A percentile compares a stretch with the other conserved stretches of the same genome.
Conservation (phyloP, 2,888 invertebrate species). For the Lycia hirtaria region DNA sequence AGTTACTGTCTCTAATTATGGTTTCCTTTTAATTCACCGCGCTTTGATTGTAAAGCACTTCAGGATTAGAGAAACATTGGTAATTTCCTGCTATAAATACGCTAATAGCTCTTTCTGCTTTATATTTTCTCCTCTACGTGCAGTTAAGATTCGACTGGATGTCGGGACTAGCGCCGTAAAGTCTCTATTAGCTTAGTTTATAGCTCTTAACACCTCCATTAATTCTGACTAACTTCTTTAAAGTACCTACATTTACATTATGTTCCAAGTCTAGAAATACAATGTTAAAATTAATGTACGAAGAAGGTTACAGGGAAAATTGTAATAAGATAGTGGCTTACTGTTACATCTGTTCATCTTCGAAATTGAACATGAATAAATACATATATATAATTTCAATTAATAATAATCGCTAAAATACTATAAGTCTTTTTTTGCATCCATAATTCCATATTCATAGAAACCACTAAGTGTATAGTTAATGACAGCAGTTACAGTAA, state of each 20-base stretch:
- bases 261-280: not conserved
- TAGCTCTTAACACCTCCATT: slow-evolving; percentile 13
- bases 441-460: too few species aligned
- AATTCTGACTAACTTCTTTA: slow-evolving; percentile 1
- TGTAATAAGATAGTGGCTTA: too few species aligned
- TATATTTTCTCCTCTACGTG: slow-evolving; percentile 32
- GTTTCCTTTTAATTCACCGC: slow-evolving; percentile 67
- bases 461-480: too few species aligned
- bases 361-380: too few species aligned
- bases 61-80: slow-evolving; percentile 62
- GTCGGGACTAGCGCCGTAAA: not conserved
- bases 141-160: slow-evolving; percentile 7
- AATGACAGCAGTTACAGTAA: too few species aligned
- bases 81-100: slow-evolving; percentile 52
- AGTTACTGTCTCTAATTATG: slow-evolving; percentile 69
- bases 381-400: not conserved
- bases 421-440: too few species aligned
- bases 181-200: slow-evolving; percentile 18
- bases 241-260: slow-evolving; percentile 18
- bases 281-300: too few species aligned
- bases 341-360: too few species aligned
- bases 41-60: slow-evolving; percentile 64
- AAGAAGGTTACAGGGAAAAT: too few species aligned
- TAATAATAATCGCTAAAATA: too few species aligned
- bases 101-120: slow-evolving; percentile 43